Base-by-base conservation (phyloP, 2,113 vertebrate genomes). In the Myxocyprinus asiaticus region DNA sequence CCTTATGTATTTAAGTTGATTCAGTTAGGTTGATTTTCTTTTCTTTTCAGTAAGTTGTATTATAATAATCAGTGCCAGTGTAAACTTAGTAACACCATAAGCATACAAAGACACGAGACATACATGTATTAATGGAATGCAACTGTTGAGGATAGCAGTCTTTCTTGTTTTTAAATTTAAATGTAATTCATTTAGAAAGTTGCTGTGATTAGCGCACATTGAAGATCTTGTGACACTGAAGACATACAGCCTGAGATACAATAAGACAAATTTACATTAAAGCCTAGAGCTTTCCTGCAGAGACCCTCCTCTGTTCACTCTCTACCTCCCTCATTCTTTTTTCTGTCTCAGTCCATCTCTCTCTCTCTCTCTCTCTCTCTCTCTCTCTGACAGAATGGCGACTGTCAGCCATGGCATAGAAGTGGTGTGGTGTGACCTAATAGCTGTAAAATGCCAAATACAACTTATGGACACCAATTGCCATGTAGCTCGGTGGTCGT, bases 361-460 rank as follows among this genome's bases (percentile, higher is more conserved):
- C 7, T 10, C 43, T 72, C 43, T 50, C 14, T 61, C 9, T 43
- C 7, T 67, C 53, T 44, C 53, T 56, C 82, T 68, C 77, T 81
- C 67, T 45, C 67, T 79, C 81, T 84, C 69, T 83, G 84, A 83
- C 82, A 81, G 45, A 87, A 83, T 78, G 84, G 84, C 88, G 91
- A 89, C 88, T 89, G 88, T 88, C 85, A 84, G 90, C 84, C 84
- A 86, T 86, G 86, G 87, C 85, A 86, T 85, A 86, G 86, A 87
- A 82, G 81, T 79, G 83, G 82, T 90, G 81, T 79, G 83, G 82
- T 90, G 92, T 94, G 93, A 94, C 92, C 92, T 92, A 94, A 94
- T 89, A 67, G 90, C 88, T 83, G 91, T 93, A 91, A 94, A 93
- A 93, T 91, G 91, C 85, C 89, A 92, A 92, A 93, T 93, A 88